Evolutionary conservation across 1,140 invertebrate species (phyloP).

Genomic region (Bacillus rossius): DNA sequence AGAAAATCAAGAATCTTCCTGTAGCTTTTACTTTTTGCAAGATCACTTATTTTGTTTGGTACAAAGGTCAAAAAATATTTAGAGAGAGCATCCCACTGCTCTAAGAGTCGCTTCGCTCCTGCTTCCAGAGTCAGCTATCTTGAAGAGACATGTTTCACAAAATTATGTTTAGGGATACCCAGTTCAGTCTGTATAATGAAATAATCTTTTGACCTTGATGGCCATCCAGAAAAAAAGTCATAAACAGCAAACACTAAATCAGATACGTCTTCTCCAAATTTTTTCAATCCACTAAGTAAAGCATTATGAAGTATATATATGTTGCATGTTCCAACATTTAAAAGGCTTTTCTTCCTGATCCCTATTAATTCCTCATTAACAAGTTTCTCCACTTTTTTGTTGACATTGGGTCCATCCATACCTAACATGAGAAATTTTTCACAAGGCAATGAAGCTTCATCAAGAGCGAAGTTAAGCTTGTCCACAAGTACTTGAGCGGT

Average conservation of each 20-base stretch:
- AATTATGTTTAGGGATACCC: not conserved
- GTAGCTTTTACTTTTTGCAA: too few species aligned
- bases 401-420: slow-evolving; percentile 27
- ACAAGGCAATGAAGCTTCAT: slow-evolving; percentile 10
- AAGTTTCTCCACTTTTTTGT: slow-evolving; percentile 23
- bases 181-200: slow-evolving; percentile 1
- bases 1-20: too few species aligned
- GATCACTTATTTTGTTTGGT: too few species aligned
- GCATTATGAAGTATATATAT: slow-evolving; percentile 9
- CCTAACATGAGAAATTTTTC: slow-evolving; percentile 21
- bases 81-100: slow-evolving; percentile 10
- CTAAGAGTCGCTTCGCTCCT: slow-evolving; percentile 14
- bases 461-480: slow-evolving; percentile 16
- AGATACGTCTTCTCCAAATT: slow-evolving; percentile 3
- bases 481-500: slow-evolving; percentile 12
- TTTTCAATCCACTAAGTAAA: not conserved
- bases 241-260: slow-evolving; percentile 20
- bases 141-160: not conserved
- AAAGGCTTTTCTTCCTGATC: not conserved
- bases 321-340: slow-evolving; percentile 11
- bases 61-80: not conserved
- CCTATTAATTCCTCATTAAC: slow-evolving; percentile 8
- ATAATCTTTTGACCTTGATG: slow-evolving; percentile 1
- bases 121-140: slow-evolving; percentile 3
- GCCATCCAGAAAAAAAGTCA: slow-evolving; percentile 16